These are phyloP conservation scores for Watsonalla cultraria DNA, from an alignment of 2,888 invertebrate species.

Conservation along the genomic window DNA sequence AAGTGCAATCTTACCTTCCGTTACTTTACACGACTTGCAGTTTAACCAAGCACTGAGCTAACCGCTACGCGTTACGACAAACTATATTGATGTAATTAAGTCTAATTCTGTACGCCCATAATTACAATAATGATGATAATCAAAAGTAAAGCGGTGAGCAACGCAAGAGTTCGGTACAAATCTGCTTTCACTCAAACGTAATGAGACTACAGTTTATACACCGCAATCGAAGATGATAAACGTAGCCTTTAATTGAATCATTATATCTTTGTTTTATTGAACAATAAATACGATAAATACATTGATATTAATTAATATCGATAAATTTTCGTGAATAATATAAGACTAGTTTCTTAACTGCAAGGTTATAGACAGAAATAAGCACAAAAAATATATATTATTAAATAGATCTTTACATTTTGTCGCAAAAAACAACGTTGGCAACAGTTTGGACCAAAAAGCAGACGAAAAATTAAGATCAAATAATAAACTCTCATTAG, in stretches of 20 bases:
- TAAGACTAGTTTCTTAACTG: too few relatives aligned
- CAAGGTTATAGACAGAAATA: too few relatives aligned
- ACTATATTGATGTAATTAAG: slow-evolving; percentile 25
- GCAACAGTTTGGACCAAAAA: too few relatives aligned
- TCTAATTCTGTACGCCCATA: slow-evolving; percentile 19
- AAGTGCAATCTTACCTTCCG: not conserved
- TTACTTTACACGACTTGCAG: not conserved
- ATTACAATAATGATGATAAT: slow-evolving; percentile 46
- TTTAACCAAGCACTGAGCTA: slow-evolving; percentile 6
- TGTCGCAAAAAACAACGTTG: too few relatives aligned
- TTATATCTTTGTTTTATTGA: not conserved
- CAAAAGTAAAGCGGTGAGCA: slow-evolving; percentile 29
- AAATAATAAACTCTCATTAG: too few relatives aligned
- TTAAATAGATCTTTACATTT: too few relatives aligned
- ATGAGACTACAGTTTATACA: slow-evolving; percentile 14
- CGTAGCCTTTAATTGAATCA: not conserved
- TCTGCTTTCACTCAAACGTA: slow-evolving; percentile 32
- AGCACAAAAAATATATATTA: too few relatives aligned
- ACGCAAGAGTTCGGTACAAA: slow-evolving; percentile 18
- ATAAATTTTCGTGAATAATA: too few relatives aligned
- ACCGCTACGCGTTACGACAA: slow-evolving; percentile 22
- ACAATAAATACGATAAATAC: not conserved
- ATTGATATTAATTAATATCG: not conserved
- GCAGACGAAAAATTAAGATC: too few relatives aligned
- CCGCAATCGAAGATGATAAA: not conserved